Conservation (phyloP, 1,140 invertebrate genomes). For the Meloidogyne floridensis region DNA sequence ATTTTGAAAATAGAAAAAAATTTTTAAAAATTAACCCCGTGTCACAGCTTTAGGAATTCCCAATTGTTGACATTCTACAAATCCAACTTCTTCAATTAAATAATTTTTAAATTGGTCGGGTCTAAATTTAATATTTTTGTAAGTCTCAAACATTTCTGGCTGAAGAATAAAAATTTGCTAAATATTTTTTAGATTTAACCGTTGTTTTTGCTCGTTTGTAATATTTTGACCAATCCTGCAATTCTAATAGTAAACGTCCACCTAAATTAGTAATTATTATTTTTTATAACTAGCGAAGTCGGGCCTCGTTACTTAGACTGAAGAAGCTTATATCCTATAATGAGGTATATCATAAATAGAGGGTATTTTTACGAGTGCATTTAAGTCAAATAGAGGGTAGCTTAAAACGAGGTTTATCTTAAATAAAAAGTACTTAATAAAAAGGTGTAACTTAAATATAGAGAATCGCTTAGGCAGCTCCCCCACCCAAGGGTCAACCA, state of each 20-base stretch:
- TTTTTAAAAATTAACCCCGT: slow-evolving; percentile 40
- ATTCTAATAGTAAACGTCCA: slow-evolving; percentile 86
- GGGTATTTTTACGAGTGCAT: too few relatives aligned
- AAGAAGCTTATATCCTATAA: too few relatives aligned
- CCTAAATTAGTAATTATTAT: slow-evolving; percentile 70
- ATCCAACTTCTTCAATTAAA: slow-evolving; percentile 54
- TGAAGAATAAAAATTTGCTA: slow-evolving; percentile 30
- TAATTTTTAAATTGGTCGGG: slow-evolving; percentile 57
- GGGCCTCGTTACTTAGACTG: too few relatives aligned
- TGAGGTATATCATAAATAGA: too few relatives aligned
- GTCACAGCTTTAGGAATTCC: slow-evolving; percentile 39
- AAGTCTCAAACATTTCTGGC: slow-evolving; percentile 45
- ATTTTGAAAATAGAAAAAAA: background rate
- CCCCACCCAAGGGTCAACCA: too few relatives aligned
- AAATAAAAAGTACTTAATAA: too few relatives aligned
- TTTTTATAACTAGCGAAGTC: too few relatives aligned
- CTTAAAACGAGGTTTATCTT: too few relatives aligned
- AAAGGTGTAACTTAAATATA: too few relatives aligned
- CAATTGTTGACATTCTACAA: slow-evolving; percentile 42
- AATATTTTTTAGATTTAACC: slow-evolving; percentile 42
- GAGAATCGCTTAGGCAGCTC: too few relatives aligned
- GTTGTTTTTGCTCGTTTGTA: slow-evolving; percentile 47
- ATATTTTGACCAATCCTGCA: slow-evolving; percentile 76
- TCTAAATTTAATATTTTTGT: slow-evolving; percentile 55
- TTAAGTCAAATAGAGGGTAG: too few relatives aligned